Percentiles rank a stretch among this genome's conserved stretches.
Evolutionary conservation across 2,888 invertebrate genomes (phyloP).

Genomic region (Erebia palarica): DNA sequence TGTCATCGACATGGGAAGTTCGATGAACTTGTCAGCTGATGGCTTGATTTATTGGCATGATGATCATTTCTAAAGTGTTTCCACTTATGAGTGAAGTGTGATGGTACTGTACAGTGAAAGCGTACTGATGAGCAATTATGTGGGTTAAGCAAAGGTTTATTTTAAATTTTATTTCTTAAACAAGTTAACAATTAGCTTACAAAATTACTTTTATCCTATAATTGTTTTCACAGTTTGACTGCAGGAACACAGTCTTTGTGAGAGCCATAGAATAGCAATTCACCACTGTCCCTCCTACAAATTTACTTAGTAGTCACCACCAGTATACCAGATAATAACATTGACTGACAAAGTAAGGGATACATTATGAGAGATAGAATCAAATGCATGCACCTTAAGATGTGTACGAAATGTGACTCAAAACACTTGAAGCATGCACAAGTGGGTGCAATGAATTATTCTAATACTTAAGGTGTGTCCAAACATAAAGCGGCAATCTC

Average conservation of each 20-base stretch:
- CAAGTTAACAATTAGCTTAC: too few species aligned
- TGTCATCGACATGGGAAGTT: slow-evolving; percentile 42
- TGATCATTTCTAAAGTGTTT: neutral
- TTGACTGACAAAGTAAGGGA: slow-evolving; percentile 13
- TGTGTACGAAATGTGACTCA: slow-evolving; percentile 26
- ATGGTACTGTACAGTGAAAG: neutral
- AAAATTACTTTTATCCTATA: too few species aligned
- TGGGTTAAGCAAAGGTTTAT: neutral
- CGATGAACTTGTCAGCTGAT: slow-evolving; percentile 42
- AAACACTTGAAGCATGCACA: slow-evolving; percentile 28
- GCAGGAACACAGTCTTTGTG: too few species aligned
- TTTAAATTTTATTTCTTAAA: too few species aligned
- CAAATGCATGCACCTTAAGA: slow-evolving; percentile 16
- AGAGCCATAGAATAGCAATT: too few species aligned
- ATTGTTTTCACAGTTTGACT: too few species aligned
- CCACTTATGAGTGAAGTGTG: neutral
- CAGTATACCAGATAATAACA: neutral
- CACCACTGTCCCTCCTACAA: too few species aligned
- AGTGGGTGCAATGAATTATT: slow-evolving; percentile 7
- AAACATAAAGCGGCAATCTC: too few species aligned
- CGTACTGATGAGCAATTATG: neutral
- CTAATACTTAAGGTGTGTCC: neutral
- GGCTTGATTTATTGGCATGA: slow-evolving; percentile 25
- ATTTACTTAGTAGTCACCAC: slow-evolving; percentile 2
- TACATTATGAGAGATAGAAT: slow-evolving; percentile 11